Evolutionary conservation across 2,797 vertebrate genomes (phyloP), one percentile per base, ranked within the genome.

Genomic region (Falco columbarius): DNA sequence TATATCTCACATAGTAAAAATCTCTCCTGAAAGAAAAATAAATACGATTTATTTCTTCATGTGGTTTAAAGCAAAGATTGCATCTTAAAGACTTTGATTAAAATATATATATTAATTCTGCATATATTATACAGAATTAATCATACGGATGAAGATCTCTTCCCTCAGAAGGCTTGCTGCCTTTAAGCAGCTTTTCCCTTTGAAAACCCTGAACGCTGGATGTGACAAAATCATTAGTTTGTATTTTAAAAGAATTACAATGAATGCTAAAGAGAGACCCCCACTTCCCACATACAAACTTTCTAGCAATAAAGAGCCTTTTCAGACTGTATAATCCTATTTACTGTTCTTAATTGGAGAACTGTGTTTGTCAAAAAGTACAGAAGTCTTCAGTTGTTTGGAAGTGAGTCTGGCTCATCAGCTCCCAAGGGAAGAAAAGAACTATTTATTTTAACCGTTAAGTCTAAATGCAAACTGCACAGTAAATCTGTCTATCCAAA

Each of bases 241-340:
- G 68, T 96, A 94, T 96, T 95, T 96, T 97, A 96, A 97, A 90
- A 97, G 97, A 97, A 96, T 95, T 86, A 96, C 96, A 98, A 97
- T 85, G 92, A 96, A 94, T 14, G 47, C 91, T 96, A 97, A 92
- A 93, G 65, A 86, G 81, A 79, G 81, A 91, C 96, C 77, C 75
- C 84, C 80, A 85, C 93, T 97, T 98, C 95, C 96, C 95, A 95
- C 97, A 98, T 89, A 93, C 96, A 97, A 97, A 98, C 96, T 97
- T 98, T 97, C 89, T 86, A 93, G 97, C 54, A 90, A 98, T 98
- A 98, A 98, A 98, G 97, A 97, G 90, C 93, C 98, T 97, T 98
- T 98, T 98, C 98, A 98, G 97, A 81, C 92, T 95, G 92, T 67
- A 97, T 98, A 98, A 98, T 98, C 98, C 98, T 98, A 98, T 98